Evolutionary conservation across 2,797 vertebrate genomes (phyloP).

Genomic region (Gallirallus australis): DNA sequence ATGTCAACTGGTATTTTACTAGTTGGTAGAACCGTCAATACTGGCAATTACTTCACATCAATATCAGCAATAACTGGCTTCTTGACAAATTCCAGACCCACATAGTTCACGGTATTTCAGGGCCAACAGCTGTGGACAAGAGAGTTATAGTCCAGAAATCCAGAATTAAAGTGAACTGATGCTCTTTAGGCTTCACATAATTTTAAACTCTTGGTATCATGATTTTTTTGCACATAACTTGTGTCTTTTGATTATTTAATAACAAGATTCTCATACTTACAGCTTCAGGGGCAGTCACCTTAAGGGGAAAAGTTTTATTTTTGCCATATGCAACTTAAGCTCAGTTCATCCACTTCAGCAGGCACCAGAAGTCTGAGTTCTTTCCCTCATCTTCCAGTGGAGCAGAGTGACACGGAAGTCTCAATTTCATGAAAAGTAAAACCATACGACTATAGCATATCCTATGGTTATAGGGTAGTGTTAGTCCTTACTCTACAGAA

Average conservation of each 20-base stretch:
- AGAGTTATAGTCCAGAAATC: neutral
- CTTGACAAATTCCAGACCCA: neutral
- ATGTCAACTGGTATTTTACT: neutral
- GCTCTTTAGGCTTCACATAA: neutral
- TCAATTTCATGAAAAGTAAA: neutral
- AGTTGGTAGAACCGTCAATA: neutral
- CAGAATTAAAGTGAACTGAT: neutral
- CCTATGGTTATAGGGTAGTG: neutral
- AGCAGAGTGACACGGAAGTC: neutral
- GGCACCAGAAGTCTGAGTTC: neutral
- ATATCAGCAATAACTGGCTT: neutral
- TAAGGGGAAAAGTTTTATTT: neutral
- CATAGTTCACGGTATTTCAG: neutral
- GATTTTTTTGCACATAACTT: neutral
- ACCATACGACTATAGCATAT: neutral
- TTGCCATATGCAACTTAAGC: neutral
- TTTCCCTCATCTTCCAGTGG: neutral
- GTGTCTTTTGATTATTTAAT: neutral
- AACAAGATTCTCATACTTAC: neutral
- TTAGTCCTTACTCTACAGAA: neutral
- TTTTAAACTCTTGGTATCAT: neutral
- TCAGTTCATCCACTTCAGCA: neutral
- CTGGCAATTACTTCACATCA: neutral
- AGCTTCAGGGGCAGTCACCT: neutral
- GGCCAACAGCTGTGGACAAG: neutral